Percentiles rank a stretch among this genome's conserved stretches.
Conservation (phyloP, 1,140 invertebrate genomes). For the Cotesia typhae region DNA sequence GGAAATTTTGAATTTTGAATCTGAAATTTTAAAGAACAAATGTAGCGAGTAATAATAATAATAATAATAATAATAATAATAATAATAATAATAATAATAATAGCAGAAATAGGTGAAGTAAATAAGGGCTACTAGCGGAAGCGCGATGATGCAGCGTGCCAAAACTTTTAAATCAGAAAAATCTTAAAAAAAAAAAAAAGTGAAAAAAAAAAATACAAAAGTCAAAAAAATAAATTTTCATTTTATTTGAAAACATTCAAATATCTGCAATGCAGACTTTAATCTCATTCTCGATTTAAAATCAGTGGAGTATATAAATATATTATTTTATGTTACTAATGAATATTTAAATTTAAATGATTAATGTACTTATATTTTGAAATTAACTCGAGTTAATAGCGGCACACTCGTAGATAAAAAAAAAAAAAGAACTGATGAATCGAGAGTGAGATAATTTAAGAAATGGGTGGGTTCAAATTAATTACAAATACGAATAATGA, state of each 20-base stretch:
- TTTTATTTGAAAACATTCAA: neutral
- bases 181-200: neutral
- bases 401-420: constrained; percentile 25
- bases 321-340: neutral
- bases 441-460: constrained; percentile 13
- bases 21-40: no score
- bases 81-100: no score
- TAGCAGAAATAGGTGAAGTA: no score
- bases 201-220: neutral
- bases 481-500: no score
- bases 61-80: no score
- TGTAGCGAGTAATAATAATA: no score
- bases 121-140: constrained; percentile 10
- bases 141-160: constrained; percentile 16
- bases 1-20: no score
- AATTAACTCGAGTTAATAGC: constrained; percentile 19
- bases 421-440: neutral
- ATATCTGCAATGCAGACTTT: neutral
- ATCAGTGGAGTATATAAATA: neutral
- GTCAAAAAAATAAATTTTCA: neutral
- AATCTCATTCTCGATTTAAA: constrained; percentile 29
- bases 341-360: neutral
- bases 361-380: constrained; percentile 31
- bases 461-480: constrained; percentile 5
- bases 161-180: constrained; percentile 22